Evolutionary conservation across 2,888 invertebrate genomes (phyloP).

Genomic region (Phortica magna): DNA sequence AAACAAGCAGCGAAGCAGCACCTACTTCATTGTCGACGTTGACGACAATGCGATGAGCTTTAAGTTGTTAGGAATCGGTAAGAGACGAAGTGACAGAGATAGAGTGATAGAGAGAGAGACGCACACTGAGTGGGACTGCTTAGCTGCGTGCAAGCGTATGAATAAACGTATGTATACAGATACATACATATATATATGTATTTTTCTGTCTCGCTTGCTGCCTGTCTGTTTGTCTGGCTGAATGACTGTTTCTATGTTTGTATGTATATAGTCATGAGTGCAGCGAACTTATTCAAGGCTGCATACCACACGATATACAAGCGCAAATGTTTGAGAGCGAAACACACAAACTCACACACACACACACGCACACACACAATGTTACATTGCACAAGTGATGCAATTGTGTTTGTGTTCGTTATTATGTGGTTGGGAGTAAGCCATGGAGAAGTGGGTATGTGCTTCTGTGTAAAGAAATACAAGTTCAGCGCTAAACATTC

Average conservation of each 20-base stretch:
- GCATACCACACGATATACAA: constrained; percentile 75
- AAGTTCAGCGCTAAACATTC: constrained; percentile 73
- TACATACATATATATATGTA: constrained; percentile 32
- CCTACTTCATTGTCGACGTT: too few relatives aligned
- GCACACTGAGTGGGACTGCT: too few relatives aligned
- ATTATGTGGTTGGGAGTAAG: constrained; percentile 20
- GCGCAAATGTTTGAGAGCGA: constrained; percentile 38
- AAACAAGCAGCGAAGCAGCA: too few relatives aligned
- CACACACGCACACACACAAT: not conserved
- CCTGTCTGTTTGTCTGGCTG: constrained; percentile 10
- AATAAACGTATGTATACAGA: constrained; percentile 35
- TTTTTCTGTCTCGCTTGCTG: not conserved
- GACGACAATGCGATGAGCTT: too few relatives aligned
- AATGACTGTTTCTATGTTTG: constrained; percentile 20
- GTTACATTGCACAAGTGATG: constrained; percentile 65
- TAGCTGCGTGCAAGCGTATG: constrained; percentile 8
- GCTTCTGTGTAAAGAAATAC: constrained; percentile 58
- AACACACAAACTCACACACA: not conserved
- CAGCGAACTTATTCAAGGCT: constrained; percentile 79
- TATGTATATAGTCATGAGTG: constrained; percentile 73
- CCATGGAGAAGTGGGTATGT: constrained; percentile 40
- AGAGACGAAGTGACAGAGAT: not conserved
- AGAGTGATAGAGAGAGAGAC: too few relatives aligned
- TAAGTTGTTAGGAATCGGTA: not conserved
- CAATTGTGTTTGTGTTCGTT: constrained; percentile 32